phyloP scores from a whole-genome alignment of 2,888 invertebrate species.

The Prenolepis imparis region DNA sequence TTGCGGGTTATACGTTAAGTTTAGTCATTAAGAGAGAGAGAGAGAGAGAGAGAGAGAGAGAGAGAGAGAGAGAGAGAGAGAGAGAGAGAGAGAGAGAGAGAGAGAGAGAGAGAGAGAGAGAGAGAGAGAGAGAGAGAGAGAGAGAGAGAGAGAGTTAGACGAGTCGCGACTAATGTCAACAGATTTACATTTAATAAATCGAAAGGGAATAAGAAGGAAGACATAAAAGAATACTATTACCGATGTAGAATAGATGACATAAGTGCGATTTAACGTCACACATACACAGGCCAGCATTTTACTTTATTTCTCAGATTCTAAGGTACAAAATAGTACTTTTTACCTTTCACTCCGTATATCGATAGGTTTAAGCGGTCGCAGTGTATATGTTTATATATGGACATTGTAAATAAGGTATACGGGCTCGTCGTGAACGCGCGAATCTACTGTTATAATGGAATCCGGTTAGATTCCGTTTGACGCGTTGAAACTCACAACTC shows the following conservation, averaged over 20 bases:
- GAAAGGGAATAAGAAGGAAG: constrained; percentile 56
- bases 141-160: constrained; percentile 51
- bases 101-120: too few relatives aligned
- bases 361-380: constrained; percentile 74
- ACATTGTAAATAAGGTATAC: constrained; percentile 83
- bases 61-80: too few relatives aligned
- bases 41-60: not conserved
- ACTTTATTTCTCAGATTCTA: constrained; percentile 76
- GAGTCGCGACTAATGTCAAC: constrained; percentile 65
- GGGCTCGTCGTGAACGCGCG: constrained; percentile 77
- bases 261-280: constrained; percentile 73
- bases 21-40: constrained; percentile 65
- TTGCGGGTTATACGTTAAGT: constrained; percentile 71
- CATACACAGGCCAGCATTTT: constrained; percentile 79
- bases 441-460: constrained; percentile 68
- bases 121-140: too few relatives aligned
- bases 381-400: constrained; percentile 80
- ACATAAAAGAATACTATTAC: constrained; percentile 51
- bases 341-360: constrained; percentile 77
- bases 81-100: too few relatives aligned
- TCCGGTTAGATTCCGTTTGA: constrained; percentile 60
- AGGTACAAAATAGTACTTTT: constrained; percentile 82
- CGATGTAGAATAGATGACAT: constrained; percentile 54
- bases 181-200: constrained; percentile 56
- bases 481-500: constrained; percentile 61